Evolutionary conservation across 1,140 invertebrate genomes (phyloP).

Genomic region (Drosophila triauraria): DNA sequence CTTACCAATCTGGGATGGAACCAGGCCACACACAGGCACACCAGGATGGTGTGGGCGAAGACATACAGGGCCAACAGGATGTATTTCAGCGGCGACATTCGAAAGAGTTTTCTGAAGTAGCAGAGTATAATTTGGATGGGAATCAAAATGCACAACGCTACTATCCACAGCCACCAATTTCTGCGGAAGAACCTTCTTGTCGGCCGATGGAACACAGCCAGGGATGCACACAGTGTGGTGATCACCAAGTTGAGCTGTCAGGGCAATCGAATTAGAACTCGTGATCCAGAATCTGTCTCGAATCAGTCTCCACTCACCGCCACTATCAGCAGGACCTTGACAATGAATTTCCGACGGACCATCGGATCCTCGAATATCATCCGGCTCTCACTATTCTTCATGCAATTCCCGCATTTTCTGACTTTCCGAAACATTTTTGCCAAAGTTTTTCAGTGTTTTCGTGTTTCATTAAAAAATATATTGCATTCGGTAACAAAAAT

Average conservation of each 20-base stretch:
- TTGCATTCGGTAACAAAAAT: no score
- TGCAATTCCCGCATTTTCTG: neutral
- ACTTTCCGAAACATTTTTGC: neutral
- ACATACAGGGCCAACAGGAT: slow-evolving; percentile 10
- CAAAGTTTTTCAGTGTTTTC: neutral
- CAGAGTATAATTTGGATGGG: slow-evolving; percentile 5
- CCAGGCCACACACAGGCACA: neutral
- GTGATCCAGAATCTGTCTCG: neutral
- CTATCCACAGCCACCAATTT: neutral
- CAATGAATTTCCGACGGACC: slow-evolving; percentile 3
- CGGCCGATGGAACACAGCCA: neutral
- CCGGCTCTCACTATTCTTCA: neutral
- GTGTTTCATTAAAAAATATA: no score
- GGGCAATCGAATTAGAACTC: slow-evolving; percentile 2
- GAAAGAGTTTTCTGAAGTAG: neutral
- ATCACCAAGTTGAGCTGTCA: slow-evolving; percentile 3
- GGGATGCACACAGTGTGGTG: neutral
- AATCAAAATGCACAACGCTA: neutral
- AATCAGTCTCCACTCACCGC: slow-evolving; percentile 11
- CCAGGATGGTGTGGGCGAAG: neutral
- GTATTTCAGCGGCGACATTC: neutral
- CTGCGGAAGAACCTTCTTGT: neutral
- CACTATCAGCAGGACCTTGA: slow-evolving; percentile 18
- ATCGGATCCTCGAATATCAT: neutral
- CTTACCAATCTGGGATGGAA: slow-evolving; percentile 4